Base-by-base conservation (phyloP, 2,888 invertebrate genomes). In the Mythimna ferrago region DNA sequence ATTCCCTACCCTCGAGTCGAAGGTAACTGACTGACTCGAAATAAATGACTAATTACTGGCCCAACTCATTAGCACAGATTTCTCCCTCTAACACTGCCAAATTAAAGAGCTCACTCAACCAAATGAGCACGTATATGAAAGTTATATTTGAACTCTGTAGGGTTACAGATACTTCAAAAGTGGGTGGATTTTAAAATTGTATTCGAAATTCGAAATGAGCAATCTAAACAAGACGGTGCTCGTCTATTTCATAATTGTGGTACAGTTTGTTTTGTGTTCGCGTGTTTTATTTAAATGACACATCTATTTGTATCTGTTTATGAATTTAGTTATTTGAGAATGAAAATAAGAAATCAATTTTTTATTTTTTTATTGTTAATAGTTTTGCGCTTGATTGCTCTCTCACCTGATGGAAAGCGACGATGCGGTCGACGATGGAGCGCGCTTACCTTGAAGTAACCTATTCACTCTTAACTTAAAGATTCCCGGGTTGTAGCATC, bases 41-140 rank as follows among this genome's bases (percentile, higher is more conserved):
- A 85, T 87, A 83, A 87, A 87, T 87, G 87, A 85, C 87, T 87
- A 87, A 87, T 87, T 87, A 86, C 84, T 64, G 79, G 71, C 79
- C 85, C 79, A 75, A 85, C 87, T 87, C 87, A 87, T 87, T 87
- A 87, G 84, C 85, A 79, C 81, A 80, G 86, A 84, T 86, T 86
- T 67, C 87, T 76, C 75, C 54, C 57, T 64, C 72, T 64, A 80
- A 76, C 77, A 44, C 77, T 77, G 80, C 74, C 79, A 81, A 86
- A 83, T 86, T 75, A 79, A 77, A 77, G 79, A 86, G 79, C 60
- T 80, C 75, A 77, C 77, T 80, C 70, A 68, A 64, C 76, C 70
- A 66, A 82, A 81, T 71, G 70, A 78, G 67, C 53, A 63, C 73
- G 56, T 60, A 74, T 67, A 72, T 71, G 56, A 67, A 70, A 56